A percentile compares a stretch with the other conserved stretches of the same genome.
Conservation (phyloP, 2,888 invertebrate genomes). For the Endomychus coccineus region DNA sequence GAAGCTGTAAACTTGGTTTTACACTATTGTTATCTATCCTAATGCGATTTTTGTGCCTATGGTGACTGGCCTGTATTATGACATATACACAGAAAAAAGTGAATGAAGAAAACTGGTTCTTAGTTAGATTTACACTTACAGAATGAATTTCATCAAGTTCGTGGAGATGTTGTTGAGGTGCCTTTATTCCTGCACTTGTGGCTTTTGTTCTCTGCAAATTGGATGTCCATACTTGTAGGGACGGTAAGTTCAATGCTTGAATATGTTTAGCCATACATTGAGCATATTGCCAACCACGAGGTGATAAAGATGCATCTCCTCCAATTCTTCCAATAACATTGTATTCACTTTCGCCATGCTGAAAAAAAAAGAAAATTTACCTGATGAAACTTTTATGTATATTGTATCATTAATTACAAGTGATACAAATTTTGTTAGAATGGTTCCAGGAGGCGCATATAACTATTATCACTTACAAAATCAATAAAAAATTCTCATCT, state of each 20-base stretch:
- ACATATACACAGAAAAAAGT: too few relatives aligned
- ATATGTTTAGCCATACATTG: slow-evolving; percentile 67
- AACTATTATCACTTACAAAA: too few relatives aligned
- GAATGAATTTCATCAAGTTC: slow-evolving; percentile 91
- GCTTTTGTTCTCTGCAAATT: slow-evolving; percentile 82
- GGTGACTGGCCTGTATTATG: too few relatives aligned
- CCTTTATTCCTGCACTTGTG: slow-evolving; percentile 71
- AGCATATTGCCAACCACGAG: slow-evolving; percentile 73
- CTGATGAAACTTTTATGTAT: not conserved
- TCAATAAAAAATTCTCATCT: too few relatives aligned
- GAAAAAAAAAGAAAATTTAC: slow-evolving; percentile 24
- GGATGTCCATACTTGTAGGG: slow-evolving; percentile 83
- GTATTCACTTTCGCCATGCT: slow-evolving; percentile 92
- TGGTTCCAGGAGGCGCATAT: too few relatives aligned
- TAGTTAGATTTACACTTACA: too few relatives aligned
- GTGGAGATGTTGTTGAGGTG: slow-evolving; percentile 75
- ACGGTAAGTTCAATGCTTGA: slow-evolving; percentile 58
- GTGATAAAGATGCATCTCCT: slow-evolving; percentile 79
- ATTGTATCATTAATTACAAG: too few relatives aligned
- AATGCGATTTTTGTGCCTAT: too few relatives aligned
- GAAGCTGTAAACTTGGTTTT: too few relatives aligned
- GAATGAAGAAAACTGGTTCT: too few relatives aligned
- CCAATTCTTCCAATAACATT: slow-evolving; percentile 87
- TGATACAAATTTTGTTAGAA: too few relatives aligned
- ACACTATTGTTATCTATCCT: too few relatives aligned